These are phyloP conservation scores for Hirundo rustica DNA, from an alignment of 2,797 vertebrate genomes.

Conservation along the genomic window DNA sequence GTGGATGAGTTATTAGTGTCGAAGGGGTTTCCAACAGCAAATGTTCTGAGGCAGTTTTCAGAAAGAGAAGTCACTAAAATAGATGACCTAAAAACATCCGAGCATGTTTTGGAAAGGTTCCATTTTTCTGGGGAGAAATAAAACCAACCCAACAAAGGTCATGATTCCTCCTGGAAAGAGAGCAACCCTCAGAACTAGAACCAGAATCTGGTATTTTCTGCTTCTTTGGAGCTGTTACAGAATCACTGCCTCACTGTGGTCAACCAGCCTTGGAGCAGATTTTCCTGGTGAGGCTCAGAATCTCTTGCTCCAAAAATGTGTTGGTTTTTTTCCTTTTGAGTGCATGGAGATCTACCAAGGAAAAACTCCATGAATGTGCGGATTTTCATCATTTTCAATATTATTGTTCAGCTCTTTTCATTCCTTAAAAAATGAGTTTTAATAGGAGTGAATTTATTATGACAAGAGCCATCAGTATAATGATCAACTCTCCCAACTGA, in stretches of 20 bases:
- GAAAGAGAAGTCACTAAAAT: neutral
- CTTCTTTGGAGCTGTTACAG: neutral
- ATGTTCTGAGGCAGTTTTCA: neutral
- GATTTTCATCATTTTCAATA: neutral
- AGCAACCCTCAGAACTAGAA: neutral
- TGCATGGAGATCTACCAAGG: neutral
- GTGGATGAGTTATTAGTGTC: neutral
- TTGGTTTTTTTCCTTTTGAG: neutral
- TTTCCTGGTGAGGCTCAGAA: neutral
- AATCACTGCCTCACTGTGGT: neutral
- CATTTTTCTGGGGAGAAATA: neutral
- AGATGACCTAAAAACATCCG: neutral
- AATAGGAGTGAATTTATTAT: neutral
- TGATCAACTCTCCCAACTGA: neutral
- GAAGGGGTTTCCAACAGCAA: neutral
- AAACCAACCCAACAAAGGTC: neutral
- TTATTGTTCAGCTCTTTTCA: neutral
- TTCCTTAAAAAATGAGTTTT: neutral
- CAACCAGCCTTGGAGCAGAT: neutral
- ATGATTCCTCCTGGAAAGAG: neutral
- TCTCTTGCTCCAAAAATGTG: neutral
- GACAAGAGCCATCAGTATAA: neutral
- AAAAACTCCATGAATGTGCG: neutral
- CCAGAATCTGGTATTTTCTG: neutral
- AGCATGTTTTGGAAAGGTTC: neutral